phyloP scores from a whole-genome alignment of 2,888 invertebrate genomes.

The Dexiosoma caninum region DNA sequence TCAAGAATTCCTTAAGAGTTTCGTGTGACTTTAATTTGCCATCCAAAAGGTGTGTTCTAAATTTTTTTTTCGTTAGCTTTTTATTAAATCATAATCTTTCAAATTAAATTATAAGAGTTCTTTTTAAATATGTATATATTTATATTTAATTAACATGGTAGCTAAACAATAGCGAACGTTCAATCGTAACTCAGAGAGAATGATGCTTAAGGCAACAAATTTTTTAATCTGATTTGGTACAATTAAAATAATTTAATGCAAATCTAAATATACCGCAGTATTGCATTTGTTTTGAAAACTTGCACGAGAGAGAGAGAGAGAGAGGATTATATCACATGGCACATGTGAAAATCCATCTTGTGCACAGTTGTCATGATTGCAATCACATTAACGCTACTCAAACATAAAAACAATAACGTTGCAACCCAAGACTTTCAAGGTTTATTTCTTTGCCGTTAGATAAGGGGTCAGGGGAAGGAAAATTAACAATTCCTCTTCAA shows the following conservation, averaged over 20 bases:
- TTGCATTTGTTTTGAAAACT: slow-evolving; percentile 1
- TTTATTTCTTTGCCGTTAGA: too few relatives aligned
- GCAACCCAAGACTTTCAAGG: slow-evolving; percentile 17
- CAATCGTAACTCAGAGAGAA: slow-evolving; percentile 6
- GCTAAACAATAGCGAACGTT: background rate
- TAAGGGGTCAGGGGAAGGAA: too few relatives aligned
- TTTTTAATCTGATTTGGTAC: slow-evolving; percentile 39
- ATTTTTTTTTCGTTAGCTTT: slow-evolving; percentile 4
- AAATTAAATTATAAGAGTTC: slow-evolving; percentile 41
- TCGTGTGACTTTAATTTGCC: background rate
- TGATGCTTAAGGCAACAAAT: slow-evolving; percentile 24
- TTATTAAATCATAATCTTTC: slow-evolving; percentile 33
- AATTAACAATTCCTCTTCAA: too few relatives aligned
- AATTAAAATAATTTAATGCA: slow-evolving; percentile 32
- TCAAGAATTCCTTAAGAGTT: slow-evolving; percentile 10
- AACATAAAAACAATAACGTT: background rate
- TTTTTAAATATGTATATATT: slow-evolving; percentile 18
- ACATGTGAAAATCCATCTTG: slow-evolving; percentile 26
- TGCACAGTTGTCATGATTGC: slow-evolving; percentile 34
- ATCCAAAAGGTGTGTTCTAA: slow-evolving; percentile 36
- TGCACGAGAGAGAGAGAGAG: background rate
- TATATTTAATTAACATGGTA: slow-evolving; percentile 7
- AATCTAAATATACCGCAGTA: background rate
- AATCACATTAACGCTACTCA: background rate
- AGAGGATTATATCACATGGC: slow-evolving; percentile 8